These are phyloP conservation scores for Chloroceryle inda DNA, from an alignment of 2,797 vertebrate species.

Conservation along the genomic window DNA sequence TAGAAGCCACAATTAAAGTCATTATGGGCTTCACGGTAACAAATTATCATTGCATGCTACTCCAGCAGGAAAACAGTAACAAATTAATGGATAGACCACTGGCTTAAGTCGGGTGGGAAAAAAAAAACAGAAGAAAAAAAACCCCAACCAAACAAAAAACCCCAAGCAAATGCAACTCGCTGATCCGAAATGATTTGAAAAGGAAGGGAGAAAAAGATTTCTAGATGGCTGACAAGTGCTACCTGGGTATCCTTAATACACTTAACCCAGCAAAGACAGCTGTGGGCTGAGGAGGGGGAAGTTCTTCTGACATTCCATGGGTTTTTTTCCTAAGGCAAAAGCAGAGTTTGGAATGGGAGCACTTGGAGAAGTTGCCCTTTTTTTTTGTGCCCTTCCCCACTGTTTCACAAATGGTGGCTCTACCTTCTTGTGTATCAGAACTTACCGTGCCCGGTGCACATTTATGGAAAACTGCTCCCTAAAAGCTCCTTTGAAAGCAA, in stretches of 20 bases:
- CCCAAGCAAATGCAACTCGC: not conserved
- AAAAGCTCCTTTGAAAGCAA: not conserved
- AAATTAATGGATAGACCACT: conserved; percentile 59
- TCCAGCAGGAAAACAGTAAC: conserved; percentile 72
- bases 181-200: not conserved
- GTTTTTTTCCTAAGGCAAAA: not conserved
- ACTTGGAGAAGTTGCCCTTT: not conserved
- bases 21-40: conserved; percentile 67
- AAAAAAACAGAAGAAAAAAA: not conserved
- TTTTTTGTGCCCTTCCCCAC: not conserved
- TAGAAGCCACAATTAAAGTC: conserved; percentile 74
- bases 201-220: not conserved
- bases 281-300: not conserved
- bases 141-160: not conserved
- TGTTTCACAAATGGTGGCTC: not conserved
- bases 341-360: not conserved
- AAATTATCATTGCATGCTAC: conserved; percentile 61
- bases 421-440: not conserved
- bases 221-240: not conserved
- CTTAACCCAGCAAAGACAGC: accelerated
- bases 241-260: not conserved
- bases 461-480: not conserved
- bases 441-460: not conserved
- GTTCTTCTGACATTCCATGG: not conserved
- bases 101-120: not conserved